Base-by-base conservation (phyloP, 2,113 vertebrate species). In the Hiodon tergisus region DNA sequence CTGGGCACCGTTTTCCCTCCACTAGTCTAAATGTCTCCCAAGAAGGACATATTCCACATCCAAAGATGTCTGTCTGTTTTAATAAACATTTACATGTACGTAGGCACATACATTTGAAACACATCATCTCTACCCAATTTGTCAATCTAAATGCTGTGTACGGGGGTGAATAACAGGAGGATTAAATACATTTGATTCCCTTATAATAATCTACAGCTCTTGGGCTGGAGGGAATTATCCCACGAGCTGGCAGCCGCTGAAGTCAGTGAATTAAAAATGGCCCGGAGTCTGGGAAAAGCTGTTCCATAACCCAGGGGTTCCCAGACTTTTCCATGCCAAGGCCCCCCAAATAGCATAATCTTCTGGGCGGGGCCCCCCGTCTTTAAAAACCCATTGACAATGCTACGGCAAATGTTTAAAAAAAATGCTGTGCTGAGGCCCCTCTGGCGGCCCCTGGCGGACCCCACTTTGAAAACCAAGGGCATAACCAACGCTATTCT, bases 201-300 rank as follows among this genome's bases (percentile, higher is more conserved):
- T 87, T 90, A 86, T 92, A 92, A 93, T 94, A 93, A 93, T 91
- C 88, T 87, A 89, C 83, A 88, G 82, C 87, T 90, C 91, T 93
- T 92, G 89, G 86, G 87, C 88, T 92, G 85, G 89, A 86, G 91
- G 90, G 89, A 91, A 92, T 93, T 89, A 93, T 93, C 89, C 91
- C 10, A 51, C 84, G 88, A 88, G 88, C 90, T 89, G 89, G 89
- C 91, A 91, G 91, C 91, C 92, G 90, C 85, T 89, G 86, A 88
- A 91, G 90, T 88, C 89, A 91, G 89, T 87, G 91, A 93, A 93
- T 94, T 93, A 93, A 93, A 94, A 93, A 92, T 91, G 90, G 89
- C 86, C 90, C 89, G 88, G 86, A 92, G 87, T 87, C 89, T 88
- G 88, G 89, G 88, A 91, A 90, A 90, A 90, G 89, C 87, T 89